Conservation (phyloP, 2,797 vertebrate species). For the Cirrhinus molitorella region DNA sequence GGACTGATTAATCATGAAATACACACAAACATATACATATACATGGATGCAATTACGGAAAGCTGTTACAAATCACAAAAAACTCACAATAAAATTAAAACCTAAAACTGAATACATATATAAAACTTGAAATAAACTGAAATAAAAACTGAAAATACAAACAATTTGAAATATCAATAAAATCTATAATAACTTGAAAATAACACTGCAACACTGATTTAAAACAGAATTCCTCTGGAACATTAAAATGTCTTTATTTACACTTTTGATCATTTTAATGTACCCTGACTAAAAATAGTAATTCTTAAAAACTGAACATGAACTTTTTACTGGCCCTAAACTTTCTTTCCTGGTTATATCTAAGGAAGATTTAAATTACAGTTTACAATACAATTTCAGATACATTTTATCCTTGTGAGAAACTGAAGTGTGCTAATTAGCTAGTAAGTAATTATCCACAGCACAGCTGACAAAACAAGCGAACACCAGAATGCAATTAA, state of each 20-base stretch:
- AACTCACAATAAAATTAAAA: too few relatives aligned
- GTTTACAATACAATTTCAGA: constrained; percentile 3
- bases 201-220: not conserved
- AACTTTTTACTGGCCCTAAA: not conserved
- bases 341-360: not conserved
- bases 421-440: not conserved
- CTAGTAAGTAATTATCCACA: not conserved
- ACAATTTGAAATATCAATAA: not conserved
- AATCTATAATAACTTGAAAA: not conserved
- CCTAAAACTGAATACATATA: too few relatives aligned
- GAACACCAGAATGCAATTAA: not conserved
- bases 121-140: too few relatives aligned
- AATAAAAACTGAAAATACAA: not conserved
- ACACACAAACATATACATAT: too few relatives aligned
- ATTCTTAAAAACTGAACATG: not conserved
- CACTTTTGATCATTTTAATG: not conserved
- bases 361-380: not conserved
- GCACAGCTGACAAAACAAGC: constrained; percentile 18
- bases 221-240: not conserved
- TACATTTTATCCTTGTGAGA: not conserved
- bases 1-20: too few relatives aligned
- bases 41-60: too few relatives aligned
- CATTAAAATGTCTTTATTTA: not conserved
- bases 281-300: not conserved
- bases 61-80: too few relatives aligned